Percentiles rank a stretch among this genome's conserved stretches.
Evolutionary conservation across 2,797 vertebrate genomes (phyloP).

Genomic region (Loris lydekkerianus): DNA sequence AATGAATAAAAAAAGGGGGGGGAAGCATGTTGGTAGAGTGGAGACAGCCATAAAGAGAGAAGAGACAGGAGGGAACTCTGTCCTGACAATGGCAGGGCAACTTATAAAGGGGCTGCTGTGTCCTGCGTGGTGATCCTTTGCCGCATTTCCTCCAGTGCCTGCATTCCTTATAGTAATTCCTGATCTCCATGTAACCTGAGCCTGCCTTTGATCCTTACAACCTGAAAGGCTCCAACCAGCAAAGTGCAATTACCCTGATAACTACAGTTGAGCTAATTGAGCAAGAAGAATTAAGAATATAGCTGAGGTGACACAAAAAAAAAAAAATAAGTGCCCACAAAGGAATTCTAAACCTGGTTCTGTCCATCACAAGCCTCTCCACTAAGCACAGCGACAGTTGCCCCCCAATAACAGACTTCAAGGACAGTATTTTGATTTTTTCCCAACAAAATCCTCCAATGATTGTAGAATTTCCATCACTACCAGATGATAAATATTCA

Average conservation of each 20-base stretch:
- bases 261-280: conserved; percentile 76
- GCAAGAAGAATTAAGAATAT: conserved; percentile 77
- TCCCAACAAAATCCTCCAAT: conserved; percentile 22
- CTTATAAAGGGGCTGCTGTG: background rate
- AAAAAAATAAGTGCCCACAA: conserved; percentile 60
- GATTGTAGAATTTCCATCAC: conserved; percentile 7
- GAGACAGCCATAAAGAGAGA: background rate
- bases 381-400: background rate
- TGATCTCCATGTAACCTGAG: conserved; percentile 67
- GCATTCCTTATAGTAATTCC: conserved; percentile 38
- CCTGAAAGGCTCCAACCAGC: conserved; percentile 70
- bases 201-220: conserved; percentile 79
- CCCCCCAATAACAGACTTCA: background rate
- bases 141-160: conserved; percentile 44
- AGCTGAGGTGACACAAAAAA: conserved; percentile 44
- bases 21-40: background rate
- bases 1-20: background rate
- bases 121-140: conserved; percentile 48
- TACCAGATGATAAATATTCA: background rate
- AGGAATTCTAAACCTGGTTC: conserved; percentile 57
- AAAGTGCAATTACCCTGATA: conserved; percentile 65
- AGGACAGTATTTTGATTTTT: conserved; percentile 49
- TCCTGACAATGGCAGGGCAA: background rate
- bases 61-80: conserved; percentile 49
- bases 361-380: background rate